Evolutionary conservation across 2,888 invertebrate species (phyloP).

Genomic region (Caenorhabditis auriculariae): DNA sequence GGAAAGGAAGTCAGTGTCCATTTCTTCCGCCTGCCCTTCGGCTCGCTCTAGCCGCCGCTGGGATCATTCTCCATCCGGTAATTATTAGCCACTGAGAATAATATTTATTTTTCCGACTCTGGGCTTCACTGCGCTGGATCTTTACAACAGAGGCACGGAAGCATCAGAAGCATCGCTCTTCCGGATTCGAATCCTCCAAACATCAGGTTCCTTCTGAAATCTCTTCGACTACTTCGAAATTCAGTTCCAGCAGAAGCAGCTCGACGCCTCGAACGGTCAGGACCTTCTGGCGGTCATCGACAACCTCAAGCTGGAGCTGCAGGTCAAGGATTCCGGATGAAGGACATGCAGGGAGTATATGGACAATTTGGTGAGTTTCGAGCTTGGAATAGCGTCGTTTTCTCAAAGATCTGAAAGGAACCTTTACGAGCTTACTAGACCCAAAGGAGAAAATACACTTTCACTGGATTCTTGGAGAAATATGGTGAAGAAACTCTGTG

Average conservation of each 20-base stretch:
- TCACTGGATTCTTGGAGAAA: background rate
- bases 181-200: conserved; percentile 35
- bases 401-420: too few species aligned
- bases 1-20: background rate
- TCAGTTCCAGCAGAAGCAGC: conserved; percentile 3
- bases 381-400: background rate
- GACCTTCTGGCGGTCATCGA: conserved; percentile 50
- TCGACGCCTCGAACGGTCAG: conserved; percentile 18
- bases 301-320: conserved; percentile 49
- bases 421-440: conserved; percentile 3
- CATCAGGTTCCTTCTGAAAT: background rate
- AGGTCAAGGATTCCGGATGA: conserved; percentile 44
- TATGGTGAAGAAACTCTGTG: too few species aligned
- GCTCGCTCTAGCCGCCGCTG: background rate
- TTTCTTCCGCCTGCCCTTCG: background rate
- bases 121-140: conserved; percentile 18
- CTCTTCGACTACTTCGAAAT: background rate
- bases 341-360: conserved; percentile 43
- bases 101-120: background rate
- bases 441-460: conserved; percentile 13
- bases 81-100: background rate
- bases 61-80: conserved; percentile 5
- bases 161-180: conserved; percentile 24
- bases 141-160: conserved; percentile 28
- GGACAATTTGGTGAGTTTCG: conserved; percentile 63